Evolutionary conservation across 2,888 invertebrate genomes (phyloP).

Genomic region (Drosophila merina): DNA sequence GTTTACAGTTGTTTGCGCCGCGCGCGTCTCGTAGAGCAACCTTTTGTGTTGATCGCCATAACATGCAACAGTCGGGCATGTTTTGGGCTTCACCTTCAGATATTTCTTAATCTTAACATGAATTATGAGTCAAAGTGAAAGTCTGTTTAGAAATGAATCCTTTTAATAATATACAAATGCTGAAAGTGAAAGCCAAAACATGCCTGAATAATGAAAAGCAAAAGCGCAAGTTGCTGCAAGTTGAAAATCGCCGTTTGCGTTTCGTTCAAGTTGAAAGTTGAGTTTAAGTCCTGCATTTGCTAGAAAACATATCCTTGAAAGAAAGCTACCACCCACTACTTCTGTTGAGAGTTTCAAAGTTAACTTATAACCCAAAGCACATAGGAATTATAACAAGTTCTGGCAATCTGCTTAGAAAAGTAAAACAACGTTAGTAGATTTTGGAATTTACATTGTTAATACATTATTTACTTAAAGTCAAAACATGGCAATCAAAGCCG

Average conservation of each 20-base stretch:
- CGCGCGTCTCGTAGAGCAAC: slow-evolving; percentile 57
- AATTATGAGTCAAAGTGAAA: not conserved
- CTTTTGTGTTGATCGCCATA: slow-evolving; percentile 53
- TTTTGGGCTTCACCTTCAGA: not conserved
- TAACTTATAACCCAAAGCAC: not conserved
- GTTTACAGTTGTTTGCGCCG: slow-evolving; percentile 80
- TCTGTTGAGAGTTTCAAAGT: not conserved
- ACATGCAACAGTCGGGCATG: slow-evolving; percentile 26
- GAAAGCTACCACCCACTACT: not conserved
- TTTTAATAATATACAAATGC: too few species aligned
- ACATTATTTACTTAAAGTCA: not conserved
- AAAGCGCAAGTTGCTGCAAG: slow-evolving; percentile 33
- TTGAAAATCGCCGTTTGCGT: slow-evolving; percentile 28
- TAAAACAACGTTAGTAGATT: not conserved
- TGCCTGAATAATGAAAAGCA: slow-evolving; percentile 21
- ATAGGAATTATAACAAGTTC: not conserved
- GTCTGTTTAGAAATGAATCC: too few species aligned
- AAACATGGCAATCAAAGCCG: not conserved
- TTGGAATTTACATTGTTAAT: slow-evolving; percentile 1
- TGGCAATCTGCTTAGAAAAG: not conserved
- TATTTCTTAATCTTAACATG: not conserved
- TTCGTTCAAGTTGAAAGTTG: slow-evolving; percentile 20
- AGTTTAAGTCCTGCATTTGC: slow-evolving; percentile 9
- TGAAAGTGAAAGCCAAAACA: slow-evolving; percentile 10
- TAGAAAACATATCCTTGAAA: slow-evolving; percentile 20